A percentile compares a stretch with the other conserved stretches of the same genome.
Evolutionary conservation across 1,140 invertebrate species (phyloP).

Genomic region (Drosophila cardini): DNA sequence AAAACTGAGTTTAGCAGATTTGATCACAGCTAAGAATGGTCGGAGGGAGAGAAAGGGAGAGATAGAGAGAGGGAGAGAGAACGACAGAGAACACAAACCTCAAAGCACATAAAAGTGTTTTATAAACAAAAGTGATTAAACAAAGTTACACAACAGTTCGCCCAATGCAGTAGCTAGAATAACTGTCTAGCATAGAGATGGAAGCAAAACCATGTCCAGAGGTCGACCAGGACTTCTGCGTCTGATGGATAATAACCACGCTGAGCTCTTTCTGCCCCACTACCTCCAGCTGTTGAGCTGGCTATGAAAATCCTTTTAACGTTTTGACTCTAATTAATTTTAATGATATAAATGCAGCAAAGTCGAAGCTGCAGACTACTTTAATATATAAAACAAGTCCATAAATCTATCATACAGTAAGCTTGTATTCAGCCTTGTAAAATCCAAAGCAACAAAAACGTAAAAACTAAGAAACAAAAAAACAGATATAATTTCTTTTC

Average conservation of each 20-base stretch:
- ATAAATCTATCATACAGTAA: conserved; percentile 7
- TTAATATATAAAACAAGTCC: conserved; percentile 23
- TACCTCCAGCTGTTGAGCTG: conserved; percentile 14
- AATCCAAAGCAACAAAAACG: conserved; percentile 7
- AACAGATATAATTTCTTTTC: conserved; percentile 24
- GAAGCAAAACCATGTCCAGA: conserved; percentile 21
- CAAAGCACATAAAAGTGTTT: conserved; percentile 56
- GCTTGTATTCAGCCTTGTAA: conserved; percentile 2
- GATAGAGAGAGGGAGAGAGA: neutral
- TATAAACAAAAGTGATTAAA: conserved; percentile 77
- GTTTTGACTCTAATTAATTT: conserved; percentile 84
- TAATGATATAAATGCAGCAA: conserved; percentile 76
- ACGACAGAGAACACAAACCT: conserved; percentile 6
- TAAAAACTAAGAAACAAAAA: no score
- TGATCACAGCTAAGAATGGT: conserved; percentile 26
- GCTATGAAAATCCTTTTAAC: conserved; percentile 76
- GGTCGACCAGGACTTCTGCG: conserved; percentile 11
- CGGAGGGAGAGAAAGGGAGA: neutral
- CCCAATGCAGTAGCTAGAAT: conserved; percentile 37
- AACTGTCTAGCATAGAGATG: neutral
- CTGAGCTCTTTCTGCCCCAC: conserved; percentile 4
- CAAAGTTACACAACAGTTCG: conserved; percentile 62
- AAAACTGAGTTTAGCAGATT: conserved; percentile 37
- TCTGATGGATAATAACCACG: conserved; percentile 62
- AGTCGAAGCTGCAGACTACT: conserved; percentile 35